Percentiles rank a stretch among this genome's conserved stretches.
These are phyloP conservation scores for Mixornis gularis DNA, from an alignment of 2,113 vertebrate genomes.

Conservation along the genomic window DNA sequence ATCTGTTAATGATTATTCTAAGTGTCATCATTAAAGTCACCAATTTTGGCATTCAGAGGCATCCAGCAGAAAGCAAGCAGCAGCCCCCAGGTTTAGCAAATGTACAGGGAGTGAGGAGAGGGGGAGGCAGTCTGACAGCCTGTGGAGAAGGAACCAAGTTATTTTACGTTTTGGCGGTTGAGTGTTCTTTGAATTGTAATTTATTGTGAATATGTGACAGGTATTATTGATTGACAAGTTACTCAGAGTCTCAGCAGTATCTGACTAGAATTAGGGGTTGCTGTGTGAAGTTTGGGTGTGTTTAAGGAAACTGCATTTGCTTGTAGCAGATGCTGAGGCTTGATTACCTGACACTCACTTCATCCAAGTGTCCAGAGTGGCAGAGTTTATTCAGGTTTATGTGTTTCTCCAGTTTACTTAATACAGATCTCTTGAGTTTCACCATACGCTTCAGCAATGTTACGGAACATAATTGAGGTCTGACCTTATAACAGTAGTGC, in stretches of 20 bases:
- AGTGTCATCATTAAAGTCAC: not conserved
- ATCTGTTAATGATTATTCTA: not conserved
- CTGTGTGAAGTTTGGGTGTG: not conserved
- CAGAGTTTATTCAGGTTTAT: not conserved
- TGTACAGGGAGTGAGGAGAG: not conserved
- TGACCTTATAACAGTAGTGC: not conserved
- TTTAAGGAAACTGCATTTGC: not conserved
- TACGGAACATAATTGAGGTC: not conserved
- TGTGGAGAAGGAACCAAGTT: not conserved
- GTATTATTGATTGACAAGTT: not conserved
- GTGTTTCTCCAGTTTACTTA: not conserved
- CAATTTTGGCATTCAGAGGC: not conserved
- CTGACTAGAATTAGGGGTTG: not conserved
- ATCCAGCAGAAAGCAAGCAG: not conserved
- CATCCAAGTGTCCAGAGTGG: not conserved
- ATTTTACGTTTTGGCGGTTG: not conserved
- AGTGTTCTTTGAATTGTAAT: not conserved
- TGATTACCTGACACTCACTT: not conserved
- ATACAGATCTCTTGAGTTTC: not conserved
- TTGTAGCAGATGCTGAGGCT: not conserved
- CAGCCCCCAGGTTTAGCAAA: not conserved
- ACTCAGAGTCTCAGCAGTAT: not conserved
- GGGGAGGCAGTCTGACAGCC: not conserved
- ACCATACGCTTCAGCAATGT: not conserved
- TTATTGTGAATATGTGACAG: not conserved